Evolutionary conservation across 2,888 invertebrate species (phyloP), one percentile per base, ranked within the genome.

Genomic region (Eupithecia tripunctaria): DNA sequence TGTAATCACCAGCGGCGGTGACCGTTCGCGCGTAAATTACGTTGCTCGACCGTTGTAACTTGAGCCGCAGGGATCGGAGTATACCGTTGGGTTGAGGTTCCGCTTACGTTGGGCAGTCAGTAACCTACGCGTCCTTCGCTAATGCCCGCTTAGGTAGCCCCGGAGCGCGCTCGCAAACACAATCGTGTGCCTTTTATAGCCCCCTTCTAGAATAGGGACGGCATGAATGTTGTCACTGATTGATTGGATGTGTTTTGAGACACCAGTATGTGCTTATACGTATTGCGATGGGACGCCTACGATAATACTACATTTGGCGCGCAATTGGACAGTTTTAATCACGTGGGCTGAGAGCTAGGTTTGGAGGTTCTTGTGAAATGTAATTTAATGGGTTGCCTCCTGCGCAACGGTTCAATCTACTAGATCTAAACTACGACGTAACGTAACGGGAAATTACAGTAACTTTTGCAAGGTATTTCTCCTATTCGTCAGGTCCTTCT

Each of bases 1-100:
- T 87, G 91, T 92, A 92, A 92, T 92, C 92, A 92, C 91, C 89
- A 87, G 83, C 85, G 86, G 86, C 90, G 90, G 91, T 90, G 91
- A 89, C 92, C 92, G 91, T 88, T 91, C 93, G 90, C 93, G 93
- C 92, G 92, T 92, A 92, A 92, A 92, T 92, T 91, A 91, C 91
- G 88, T 85, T 85, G 84, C 82, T 79, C 77, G 82, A 67, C 91
- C 86, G 85, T 47, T 79, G 64, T 81, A 79, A 72, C 73, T 80
- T 71, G 89, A 82, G 68, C 88, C 78, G 76, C 82, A 81, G 77
- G 78, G 79, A 68, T 81, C 82, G 80, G 12, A 8, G 36, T 64
- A 21, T 18, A 60, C n/a, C 72, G 68, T 65, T 38, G 73, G 63
- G 74, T 67, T 43, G 78, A 77, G 80, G 91, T 74, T 88, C 90